Evolutionary conservation across 30 jellyfish, hydroid and myxozoan species (phyloP).

Genomic region (Aurelia coerulea): DNA sequence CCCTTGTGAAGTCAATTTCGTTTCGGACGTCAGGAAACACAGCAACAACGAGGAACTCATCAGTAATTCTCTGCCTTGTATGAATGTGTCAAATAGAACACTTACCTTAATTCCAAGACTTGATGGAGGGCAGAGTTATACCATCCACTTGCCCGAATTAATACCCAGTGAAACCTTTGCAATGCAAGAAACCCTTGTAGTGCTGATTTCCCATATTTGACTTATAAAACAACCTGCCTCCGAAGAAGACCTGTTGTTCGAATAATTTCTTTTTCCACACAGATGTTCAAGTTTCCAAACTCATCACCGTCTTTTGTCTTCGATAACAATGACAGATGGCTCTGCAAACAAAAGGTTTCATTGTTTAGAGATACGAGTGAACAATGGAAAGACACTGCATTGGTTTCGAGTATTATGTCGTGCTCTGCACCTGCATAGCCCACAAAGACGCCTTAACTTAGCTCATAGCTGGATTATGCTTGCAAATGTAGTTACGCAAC

Average conservation of each 20-base stretch:
- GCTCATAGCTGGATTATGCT: conserved; percentile 23
- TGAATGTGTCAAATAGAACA: no score
- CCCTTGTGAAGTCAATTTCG: conserved; percentile 46
- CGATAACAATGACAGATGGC: conserved; percentile 39
- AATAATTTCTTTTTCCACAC: conserved; percentile 10
- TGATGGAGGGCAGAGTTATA: no score
- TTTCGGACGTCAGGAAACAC: no score
- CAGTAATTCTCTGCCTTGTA: no score
- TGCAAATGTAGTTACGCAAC: no score
- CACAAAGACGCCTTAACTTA: conserved; percentile 58
- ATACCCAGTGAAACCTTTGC: not conserved
- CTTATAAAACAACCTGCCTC: conserved; percentile 27
- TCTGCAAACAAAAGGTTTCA: conserved; percentile 20
- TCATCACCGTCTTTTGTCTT: conserved; percentile 17
- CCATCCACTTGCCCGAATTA: no score
- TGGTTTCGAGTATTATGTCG: conserved; percentile 42
- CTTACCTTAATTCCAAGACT: no score
- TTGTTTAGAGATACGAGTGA: conserved; percentile 21
- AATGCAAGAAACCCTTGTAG: conserved; percentile 42
- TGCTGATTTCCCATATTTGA: conserved; percentile 46
- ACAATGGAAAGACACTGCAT: conserved; percentile 53
- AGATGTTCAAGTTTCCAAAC: conserved; percentile 40
- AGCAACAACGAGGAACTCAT: no score
- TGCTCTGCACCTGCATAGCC: conserved; percentile 55
- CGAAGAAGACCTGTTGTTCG: conserved; percentile 52